These are phyloP conservation scores for Rhorus exstirpatorius DNA, from an alignment of 2,888 invertebrate genomes.

Conservation along the genomic window DNA sequence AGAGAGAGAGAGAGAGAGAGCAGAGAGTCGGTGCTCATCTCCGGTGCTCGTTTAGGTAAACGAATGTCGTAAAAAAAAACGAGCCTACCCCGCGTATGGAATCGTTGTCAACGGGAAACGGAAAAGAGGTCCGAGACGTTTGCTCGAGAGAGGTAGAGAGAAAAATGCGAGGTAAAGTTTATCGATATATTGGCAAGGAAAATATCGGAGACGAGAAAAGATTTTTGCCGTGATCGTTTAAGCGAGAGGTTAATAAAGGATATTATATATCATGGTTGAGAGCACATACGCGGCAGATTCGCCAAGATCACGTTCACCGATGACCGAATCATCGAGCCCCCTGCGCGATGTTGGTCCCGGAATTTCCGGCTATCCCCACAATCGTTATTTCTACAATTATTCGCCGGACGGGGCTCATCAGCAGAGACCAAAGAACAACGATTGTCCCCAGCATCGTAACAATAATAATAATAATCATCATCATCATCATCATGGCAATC, in stretches of 20 bases:
- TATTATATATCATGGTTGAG: conserved; percentile 82
- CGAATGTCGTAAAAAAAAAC: no score
- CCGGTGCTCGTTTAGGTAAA: no score
- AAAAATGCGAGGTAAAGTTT: no score
- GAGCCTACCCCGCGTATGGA: no score
- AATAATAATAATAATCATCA: conserved; percentile 28
- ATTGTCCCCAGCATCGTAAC: conserved; percentile 44
- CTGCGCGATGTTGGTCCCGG: conserved; percentile 79
- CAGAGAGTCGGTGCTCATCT: no score
- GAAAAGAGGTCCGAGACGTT: no score
- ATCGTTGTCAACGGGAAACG: no score
- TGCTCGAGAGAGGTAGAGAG: no score
- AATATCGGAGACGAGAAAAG: no score
- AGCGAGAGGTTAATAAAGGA: background rate
- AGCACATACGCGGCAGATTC: conserved; percentile 83
- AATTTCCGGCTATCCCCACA: conserved; percentile 78
- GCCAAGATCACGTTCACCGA: conserved; percentile 83
- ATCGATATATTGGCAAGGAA: no score
- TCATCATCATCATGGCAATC: conserved; percentile 62
- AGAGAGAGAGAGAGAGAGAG: no score
- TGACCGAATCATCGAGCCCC: conserved; percentile 84
- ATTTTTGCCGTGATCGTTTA: no score
- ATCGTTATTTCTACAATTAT: conserved; percentile 79
- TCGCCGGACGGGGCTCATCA: conserved; percentile 79
- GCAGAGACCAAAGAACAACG: conserved; percentile 73